These are phyloP conservation scores for Crenuchus spilurus DNA, from an alignment of 2,797 vertebrate genomes.

Conservation along the genomic window DNA sequence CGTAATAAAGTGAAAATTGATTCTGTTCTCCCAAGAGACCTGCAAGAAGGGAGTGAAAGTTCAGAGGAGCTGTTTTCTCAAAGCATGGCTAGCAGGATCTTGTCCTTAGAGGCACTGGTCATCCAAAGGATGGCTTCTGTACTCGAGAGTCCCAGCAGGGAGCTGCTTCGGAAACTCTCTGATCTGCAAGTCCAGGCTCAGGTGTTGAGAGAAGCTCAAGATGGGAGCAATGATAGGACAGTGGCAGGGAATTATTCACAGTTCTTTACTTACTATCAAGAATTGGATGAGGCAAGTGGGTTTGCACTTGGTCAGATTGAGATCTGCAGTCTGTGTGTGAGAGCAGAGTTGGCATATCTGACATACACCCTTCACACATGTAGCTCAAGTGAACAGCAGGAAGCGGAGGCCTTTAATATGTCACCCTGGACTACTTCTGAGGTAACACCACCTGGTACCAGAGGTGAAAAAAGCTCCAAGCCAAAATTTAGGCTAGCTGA, in stretches of 20 bases:
- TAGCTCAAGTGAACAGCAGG: slow-evolving; percentile 63
- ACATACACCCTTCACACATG: slow-evolving; percentile 74
- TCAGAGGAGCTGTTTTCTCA: slow-evolving; percentile 17
- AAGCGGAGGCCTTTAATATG: slow-evolving; percentile 65
- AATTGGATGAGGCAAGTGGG: slow-evolving; percentile 21
- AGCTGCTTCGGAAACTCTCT: slow-evolving; percentile 60
- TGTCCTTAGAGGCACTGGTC: slow-evolving; percentile 81
- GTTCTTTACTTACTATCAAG: slow-evolving; percentile 24
- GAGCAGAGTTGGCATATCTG: slow-evolving; percentile 84
- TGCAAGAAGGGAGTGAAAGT: background rate
- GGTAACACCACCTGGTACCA: slow-evolving; percentile 65
- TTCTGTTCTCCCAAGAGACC: slow-evolving; percentile 4
- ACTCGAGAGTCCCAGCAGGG: slow-evolving; percentile 74
- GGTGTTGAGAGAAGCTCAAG: slow-evolving; percentile 12
- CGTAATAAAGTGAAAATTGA: slow-evolving; percentile 4
- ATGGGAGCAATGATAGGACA: background rate
- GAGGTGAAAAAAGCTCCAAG: slow-evolving; percentile 63
- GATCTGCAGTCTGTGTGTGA: slow-evolving; percentile 70
- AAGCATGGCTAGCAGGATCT: slow-evolving; percentile 49
- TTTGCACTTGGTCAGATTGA: slow-evolving; percentile 48
- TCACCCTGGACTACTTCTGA: slow-evolving; percentile 72
- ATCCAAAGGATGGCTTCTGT: slow-evolving; percentile 84
- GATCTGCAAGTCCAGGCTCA: slow-evolving; percentile 39
- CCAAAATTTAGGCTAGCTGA: slow-evolving; percentile 64
- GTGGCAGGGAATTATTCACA: slow-evolving; percentile 14